Percentiles rank a stretch among this genome's conserved stretches.
phyloP scores from a whole-genome alignment of 2,888 invertebrate species.

The Mamestra brassicae region DNA sequence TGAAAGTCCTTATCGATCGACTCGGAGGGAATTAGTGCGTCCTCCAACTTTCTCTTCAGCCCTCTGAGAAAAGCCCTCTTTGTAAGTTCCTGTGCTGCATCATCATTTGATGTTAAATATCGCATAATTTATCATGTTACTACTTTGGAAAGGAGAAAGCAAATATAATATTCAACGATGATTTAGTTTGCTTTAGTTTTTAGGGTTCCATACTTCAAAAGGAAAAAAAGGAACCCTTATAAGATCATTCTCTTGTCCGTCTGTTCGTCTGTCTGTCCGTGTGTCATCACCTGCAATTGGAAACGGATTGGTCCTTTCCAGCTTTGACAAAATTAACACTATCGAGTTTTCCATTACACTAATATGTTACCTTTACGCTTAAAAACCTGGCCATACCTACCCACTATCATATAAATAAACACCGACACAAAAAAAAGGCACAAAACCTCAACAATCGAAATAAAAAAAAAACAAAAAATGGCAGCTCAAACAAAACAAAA shows the following conservation, averaged over 20 bases:
- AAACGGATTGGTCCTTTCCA: not conserved
- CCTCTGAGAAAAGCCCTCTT: constrained; percentile 63
- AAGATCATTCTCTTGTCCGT: too few species aligned
- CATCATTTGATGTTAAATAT: constrained; percentile 47
- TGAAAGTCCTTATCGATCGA: constrained; percentile 73
- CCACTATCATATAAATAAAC: constrained; percentile 41
- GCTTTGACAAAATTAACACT: not conserved
- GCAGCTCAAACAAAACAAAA: constrained; percentile 48
- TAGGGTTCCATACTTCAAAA: too few species aligned
- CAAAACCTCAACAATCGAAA: constrained; percentile 53
- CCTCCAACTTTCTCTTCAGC: constrained; percentile 71
- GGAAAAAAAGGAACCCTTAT: too few species aligned
- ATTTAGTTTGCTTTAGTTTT: too few species aligned
- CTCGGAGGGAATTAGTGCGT: constrained; percentile 55
- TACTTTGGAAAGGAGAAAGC: not conserved
- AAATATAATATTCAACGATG: not conserved
- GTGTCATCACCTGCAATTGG: too few species aligned
- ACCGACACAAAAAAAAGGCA: constrained; percentile 22
- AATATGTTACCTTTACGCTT: not conserved
- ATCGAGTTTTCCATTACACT: not conserved
- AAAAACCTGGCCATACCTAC: not conserved
- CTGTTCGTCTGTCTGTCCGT: too few species aligned
- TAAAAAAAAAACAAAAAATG: constrained; percentile 52
- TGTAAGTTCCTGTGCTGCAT: constrained; percentile 54
- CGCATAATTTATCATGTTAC: constrained; percentile 5